A percentile compares a stretch with the other conserved stretches of the same genome.
phyloP scores from a whole-genome alignment of 2,797 vertebrate species.

The Gadopsis bispinosus region DNA sequence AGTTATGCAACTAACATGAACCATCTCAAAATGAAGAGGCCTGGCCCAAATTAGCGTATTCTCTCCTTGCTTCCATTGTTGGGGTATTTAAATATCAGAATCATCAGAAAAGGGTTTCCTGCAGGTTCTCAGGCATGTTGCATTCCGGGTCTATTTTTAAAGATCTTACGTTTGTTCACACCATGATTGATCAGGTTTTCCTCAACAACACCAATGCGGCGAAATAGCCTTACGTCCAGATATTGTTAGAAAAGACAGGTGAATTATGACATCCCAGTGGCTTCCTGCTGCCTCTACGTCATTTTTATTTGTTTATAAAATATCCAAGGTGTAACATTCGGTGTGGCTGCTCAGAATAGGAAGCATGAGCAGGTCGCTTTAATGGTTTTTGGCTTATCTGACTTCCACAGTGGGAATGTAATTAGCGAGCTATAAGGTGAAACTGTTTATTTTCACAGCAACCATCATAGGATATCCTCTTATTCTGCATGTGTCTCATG shows the following conservation, averaged over 20 bases:
- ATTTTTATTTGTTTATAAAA: constrained; percentile 67
- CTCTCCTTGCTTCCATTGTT: not conserved
- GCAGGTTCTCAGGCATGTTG: not conserved
- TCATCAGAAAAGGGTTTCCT: not conserved
- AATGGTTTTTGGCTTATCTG: constrained; percentile 79
- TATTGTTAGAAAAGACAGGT: constrained; percentile 60
- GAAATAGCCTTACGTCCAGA: constrained; percentile 20
- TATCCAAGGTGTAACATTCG: constrained; percentile 57
- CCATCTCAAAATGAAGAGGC: constrained; percentile 26
- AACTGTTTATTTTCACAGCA: constrained; percentile 74
- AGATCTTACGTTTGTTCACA: constrained; percentile 22
- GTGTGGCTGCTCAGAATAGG: constrained; percentile 62
- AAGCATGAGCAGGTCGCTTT: constrained; percentile 69
- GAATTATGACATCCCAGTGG: constrained; percentile 48
- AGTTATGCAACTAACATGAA: constrained; percentile 42
- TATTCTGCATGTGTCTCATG: constrained; percentile 59
- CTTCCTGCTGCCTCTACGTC: constrained; percentile 55
- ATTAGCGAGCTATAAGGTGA: constrained; percentile 67
- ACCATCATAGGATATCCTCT: constrained; percentile 77
- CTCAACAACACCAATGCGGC: not conserved
- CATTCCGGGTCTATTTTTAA: constrained; percentile 34
- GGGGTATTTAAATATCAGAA: constrained; percentile 5
- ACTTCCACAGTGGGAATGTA: constrained; percentile 74
- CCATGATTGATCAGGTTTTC: not conserved
- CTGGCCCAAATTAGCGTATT: constrained; percentile 30